Evolutionary conservation across 2,888 invertebrate species (phyloP), one percentile per base, ranked within the genome.

Genomic region (Thysanoteuthis rhombus): DNA sequence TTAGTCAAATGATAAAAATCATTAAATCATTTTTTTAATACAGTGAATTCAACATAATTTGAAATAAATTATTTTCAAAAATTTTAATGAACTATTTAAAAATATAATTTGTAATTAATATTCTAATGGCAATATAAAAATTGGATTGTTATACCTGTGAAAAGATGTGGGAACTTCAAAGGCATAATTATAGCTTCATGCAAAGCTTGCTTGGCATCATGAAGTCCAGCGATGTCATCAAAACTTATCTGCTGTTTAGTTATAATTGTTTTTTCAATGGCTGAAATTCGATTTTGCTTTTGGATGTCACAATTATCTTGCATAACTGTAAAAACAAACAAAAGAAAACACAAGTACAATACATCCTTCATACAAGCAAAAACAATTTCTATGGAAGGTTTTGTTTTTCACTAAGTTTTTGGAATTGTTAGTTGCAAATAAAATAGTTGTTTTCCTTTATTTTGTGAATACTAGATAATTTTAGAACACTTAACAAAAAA

Each of bases 91-190:
- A 75, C 0, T n/a, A 4, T n/a, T 58, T n/a, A 12, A 0, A 32
- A 75, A 75, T 36, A 75, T 75, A n/a, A n/a, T 75, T 75, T n/a
- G 16, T 36, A 12, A 36, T 75, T 4, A 52, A 25, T 6, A 25
- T 22, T 52, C 25, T 25, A 5, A 75, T n/a, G 25, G n/a, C 16
- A 75, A 75, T 12, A 16, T 75, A 10, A n/a, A 75, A 75, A n/a
- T 36, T 75, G 75, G 36, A 75, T n/a, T n/a, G 75, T 75, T 16
- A 16, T 94, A 97, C 97, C 97, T 94, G 96, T 95, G 96, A 97
- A 98, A 28, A 98, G 96, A 94, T 98, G 98, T 12, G 98, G 98
- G 95, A 97, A 98, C 94, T 97, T 96, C 89, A 97, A 95, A 0
- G 98, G 98, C 95, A 97, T 97, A 89, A 98, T 96, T 32, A 98